A percentile compares a stretch with the other conserved stretches of the same genome.
These are phyloP conservation scores for Campopleginae sp. DNA, from an alignment of 2,888 invertebrate species.

Conservation along the genomic window DNA sequence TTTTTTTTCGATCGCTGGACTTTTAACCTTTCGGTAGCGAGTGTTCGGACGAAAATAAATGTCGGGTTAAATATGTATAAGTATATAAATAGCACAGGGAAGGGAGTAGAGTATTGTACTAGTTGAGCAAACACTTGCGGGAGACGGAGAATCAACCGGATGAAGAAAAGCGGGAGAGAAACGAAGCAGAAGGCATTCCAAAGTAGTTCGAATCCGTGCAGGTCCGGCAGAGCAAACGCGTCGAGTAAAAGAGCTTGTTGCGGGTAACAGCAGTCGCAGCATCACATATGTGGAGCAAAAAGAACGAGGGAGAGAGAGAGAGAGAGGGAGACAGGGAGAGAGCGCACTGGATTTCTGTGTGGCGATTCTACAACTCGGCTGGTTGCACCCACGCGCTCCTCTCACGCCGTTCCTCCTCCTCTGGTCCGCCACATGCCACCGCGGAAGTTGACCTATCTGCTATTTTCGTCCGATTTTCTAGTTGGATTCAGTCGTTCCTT, in stretches of 20 bases:
- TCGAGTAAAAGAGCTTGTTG: constrained; percentile 45
- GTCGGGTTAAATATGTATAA: neutral
- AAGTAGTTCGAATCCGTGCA: constrained; percentile 67
- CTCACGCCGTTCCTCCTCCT: constrained; percentile 32
- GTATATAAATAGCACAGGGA: neutral
- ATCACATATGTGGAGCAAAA: constrained; percentile 52
- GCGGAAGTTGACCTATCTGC: constrained; percentile 66
- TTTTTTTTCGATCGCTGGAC: neutral
- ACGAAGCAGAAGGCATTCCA: constrained; percentile 55
- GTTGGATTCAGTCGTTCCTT: constrained; percentile 55
- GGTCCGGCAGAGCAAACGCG: constrained; percentile 58
- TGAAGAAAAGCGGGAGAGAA: constrained; percentile 37
- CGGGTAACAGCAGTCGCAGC: constrained; percentile 18
- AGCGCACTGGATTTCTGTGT: constrained; percentile 57
- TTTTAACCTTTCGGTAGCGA: constrained; percentile 32
- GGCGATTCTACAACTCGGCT: constrained; percentile 54
- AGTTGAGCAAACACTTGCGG: constrained; percentile 56
- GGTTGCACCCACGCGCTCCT: constrained; percentile 62
- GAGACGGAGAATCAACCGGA: constrained; percentile 57
- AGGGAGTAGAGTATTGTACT: constrained; percentile 22
- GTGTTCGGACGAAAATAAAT: constrained; percentile 47
- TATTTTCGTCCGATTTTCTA: constrained; percentile 68
- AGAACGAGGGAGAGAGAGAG: constrained; percentile 22
- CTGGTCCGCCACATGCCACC: constrained; percentile 52
- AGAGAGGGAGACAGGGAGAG: neutral